phyloP scores from a whole-genome alignment of 2,797 vertebrate genomes.

The Ispidina picta region DNA sequence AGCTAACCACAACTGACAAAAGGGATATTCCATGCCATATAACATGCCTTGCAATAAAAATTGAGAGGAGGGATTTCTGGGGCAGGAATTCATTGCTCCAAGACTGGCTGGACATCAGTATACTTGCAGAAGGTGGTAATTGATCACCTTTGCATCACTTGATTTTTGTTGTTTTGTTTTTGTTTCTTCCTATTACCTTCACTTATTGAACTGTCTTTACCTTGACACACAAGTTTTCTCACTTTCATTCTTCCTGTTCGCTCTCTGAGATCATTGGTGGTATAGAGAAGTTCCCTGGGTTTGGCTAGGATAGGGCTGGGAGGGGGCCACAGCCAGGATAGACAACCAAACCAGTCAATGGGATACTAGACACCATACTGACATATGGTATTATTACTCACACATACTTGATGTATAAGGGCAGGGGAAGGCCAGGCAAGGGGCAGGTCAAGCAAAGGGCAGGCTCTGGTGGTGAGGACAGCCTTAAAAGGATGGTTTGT shows the following conservation, averaged over 20 bases:
- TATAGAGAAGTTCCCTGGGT: background rate
- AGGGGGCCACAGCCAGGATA: no score
- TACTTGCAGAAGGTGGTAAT: background rate
- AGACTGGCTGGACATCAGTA: background rate
- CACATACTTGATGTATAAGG: background rate
- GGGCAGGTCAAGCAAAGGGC: no score
- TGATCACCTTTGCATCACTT: background rate
- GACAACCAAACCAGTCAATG: no score
- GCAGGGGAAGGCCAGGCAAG: no score
- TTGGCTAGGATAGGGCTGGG: background rate
- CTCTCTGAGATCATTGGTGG: rapidly evolving
- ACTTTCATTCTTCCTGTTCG: background rate
- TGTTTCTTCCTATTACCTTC: background rate
- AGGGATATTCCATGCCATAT: background rate
- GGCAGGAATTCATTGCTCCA: background rate
- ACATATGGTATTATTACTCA: background rate
- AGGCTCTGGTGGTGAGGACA: no score
- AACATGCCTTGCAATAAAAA: background rate
- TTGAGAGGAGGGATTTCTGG: background rate
- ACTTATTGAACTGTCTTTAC: background rate
- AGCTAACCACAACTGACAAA: background rate
- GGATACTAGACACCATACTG: background rate
- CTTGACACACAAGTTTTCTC: background rate
- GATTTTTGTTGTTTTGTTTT: background rate
- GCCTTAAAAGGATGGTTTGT: background rate